Evolutionary conservation across 2,888 invertebrate genomes (phyloP).

Genomic region (Smittia aterrima): DNA sequence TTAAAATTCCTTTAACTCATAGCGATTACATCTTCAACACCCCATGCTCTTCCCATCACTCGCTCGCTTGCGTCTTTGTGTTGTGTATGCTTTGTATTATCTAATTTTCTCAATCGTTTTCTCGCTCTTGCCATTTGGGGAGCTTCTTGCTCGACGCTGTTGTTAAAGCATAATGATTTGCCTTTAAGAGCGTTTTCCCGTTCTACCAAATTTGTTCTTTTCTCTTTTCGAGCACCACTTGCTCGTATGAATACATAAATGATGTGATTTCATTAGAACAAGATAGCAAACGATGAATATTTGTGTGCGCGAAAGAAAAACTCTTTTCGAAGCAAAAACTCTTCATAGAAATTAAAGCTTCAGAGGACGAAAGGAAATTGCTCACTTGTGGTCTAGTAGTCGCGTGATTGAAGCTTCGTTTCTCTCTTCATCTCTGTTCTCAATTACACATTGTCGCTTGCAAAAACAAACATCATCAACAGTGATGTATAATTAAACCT

Average conservation of each 20-base stretch:
- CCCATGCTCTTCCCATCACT: constrained; percentile 16
- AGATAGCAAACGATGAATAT: neutral
- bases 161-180: neutral
- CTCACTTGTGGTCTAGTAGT: neutral
- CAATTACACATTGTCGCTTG: too few relatives aligned
- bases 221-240: neutral
- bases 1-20: constrained; percentile 41
- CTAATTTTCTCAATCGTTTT: constrained; percentile 23
- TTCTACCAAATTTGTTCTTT: too few relatives aligned
- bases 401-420: neutral
- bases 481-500: constrained; percentile 21
- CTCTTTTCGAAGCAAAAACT: neutral
- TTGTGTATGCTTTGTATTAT: neutral
- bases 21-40: constrained; percentile 40
- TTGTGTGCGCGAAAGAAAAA: neutral
- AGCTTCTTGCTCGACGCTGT: neutral
- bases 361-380: too few relatives aligned
- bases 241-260: constrained; percentile 16
- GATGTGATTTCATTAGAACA: constrained; percentile 11
- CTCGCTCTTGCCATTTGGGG: neutral
- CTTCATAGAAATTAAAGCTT: too few relatives aligned
- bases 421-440: too few relatives aligned
- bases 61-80: neutral
- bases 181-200: neutral
- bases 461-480: too few relatives aligned